Base-by-base conservation (phyloP, 2,113 vertebrate species). In the Bos indicus region DNA sequence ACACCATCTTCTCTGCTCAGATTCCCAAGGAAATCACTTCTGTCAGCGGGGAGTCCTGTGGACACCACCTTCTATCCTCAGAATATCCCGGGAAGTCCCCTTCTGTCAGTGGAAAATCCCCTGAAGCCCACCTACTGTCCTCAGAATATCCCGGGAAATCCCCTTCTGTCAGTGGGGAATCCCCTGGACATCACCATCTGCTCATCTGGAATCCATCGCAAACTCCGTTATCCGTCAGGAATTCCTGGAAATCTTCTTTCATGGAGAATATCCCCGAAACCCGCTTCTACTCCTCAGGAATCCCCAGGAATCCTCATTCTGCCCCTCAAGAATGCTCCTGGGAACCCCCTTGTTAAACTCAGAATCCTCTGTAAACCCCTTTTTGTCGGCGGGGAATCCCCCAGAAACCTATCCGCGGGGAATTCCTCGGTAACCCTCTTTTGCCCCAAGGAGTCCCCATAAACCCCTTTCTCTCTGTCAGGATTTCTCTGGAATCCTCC, bases 401-500 rank as follows among this genome's bases (percentile, higher is more conserved):
- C 30, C 8, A 1, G 30, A n/a, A 64, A 64, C 30, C 15, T n/a
- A n/a, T 64, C 1, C 0, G 1, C 17, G 17, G 17, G 64, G 64
- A 67, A 67, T 67, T n/a, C 33, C 4, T 67, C 3, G 0, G 9
- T 36, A 10, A 71, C n/a, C 64, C n/a, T 71, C 64, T 36, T 71
- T n/a, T 36, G 64, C n/a, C n/a, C n/a, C 17, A 21, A 36, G 64
- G 17, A 71, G n/a, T 71, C n/a, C 33, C n/a, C 3, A 36, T 71
- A 36, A 71, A 21, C 17, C 64, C 17, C 64, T 21, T 71, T 71
- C 33, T 71, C 64, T 71, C 64, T 71, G 64, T 71, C 64, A 71
- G n/a, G 17, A 71, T 71, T 36, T 71, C 64, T 19, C 21, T 36
- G 17, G 64, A 36, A 36, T 71, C 64, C n/a, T 71, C 64, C 2